phyloP scores from a whole-genome alignment of 2,888 invertebrate genomes.

The Monochamus alternatus region DNA sequence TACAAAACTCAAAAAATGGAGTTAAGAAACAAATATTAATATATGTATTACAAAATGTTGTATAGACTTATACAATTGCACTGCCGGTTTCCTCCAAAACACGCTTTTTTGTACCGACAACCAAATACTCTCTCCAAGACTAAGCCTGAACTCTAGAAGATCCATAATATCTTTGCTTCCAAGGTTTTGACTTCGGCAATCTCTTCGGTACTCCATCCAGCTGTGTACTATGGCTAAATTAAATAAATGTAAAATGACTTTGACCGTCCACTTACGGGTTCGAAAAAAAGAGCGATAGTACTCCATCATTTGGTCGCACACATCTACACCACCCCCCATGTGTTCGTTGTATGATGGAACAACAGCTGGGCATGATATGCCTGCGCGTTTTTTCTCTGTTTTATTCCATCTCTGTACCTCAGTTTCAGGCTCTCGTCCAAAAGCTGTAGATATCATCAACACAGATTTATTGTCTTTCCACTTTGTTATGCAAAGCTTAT shows the following conservation, averaged over 20 bases:
- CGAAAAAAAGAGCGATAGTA: constrained; percentile 57
- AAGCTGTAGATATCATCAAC: constrained; percentile 55
- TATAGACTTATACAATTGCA: too few relatives aligned
- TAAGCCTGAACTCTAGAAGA: constrained; percentile 39
- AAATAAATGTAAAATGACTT: constrained; percentile 56
- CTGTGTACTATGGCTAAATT: constrained; percentile 44
- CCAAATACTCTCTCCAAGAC: constrained; percentile 36
- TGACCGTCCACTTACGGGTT: constrained; percentile 61
- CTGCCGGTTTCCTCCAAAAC: background rate
- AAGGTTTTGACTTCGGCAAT: constrained; percentile 13
- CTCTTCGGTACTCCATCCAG: constrained; percentile 54
- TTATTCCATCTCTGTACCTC: constrained; percentile 41
- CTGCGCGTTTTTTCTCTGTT: constrained; percentile 35
- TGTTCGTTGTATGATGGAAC: constrained; percentile 58
- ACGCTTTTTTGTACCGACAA: background rate
- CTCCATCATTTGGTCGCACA: constrained; percentile 58
- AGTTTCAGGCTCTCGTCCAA: constrained; percentile 54
- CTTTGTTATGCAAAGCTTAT: constrained; percentile 54
- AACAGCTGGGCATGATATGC: constrained; percentile 57
- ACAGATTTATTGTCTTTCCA: constrained; percentile 61
- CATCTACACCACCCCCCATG: constrained; percentile 58
- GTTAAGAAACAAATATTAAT: too few relatives aligned
- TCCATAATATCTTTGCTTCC: constrained; percentile 12
- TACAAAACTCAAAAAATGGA: too few relatives aligned
- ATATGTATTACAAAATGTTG: too few relatives aligned